phyloP scores from a whole-genome alignment of 1,140 invertebrate species.

The Lordiphosa stackelbergi region DNA sequence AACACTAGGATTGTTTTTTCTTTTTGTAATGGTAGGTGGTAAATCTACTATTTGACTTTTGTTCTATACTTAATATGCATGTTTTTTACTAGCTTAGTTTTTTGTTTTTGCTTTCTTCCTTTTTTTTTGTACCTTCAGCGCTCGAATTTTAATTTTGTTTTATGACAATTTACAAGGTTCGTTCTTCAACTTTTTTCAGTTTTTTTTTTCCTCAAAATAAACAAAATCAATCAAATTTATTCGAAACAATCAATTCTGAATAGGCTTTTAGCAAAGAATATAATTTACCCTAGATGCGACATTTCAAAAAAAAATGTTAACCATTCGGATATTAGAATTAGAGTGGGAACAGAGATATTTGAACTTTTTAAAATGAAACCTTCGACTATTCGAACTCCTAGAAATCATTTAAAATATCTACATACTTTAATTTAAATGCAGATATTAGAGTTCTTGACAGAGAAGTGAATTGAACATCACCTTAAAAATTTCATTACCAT shows the following conservation, averaged over 20 bases:
- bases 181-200: constrained; percentile 2
- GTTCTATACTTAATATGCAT: constrained; percentile 44
- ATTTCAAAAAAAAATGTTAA: no score
- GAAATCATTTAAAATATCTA: no score
- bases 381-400: no score
- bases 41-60: constrained; percentile 28
- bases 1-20: constrained; percentile 4
- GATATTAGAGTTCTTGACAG: no score
- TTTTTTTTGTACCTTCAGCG: constrained; percentile 75
- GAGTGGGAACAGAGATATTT: no score
- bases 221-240: constrained; percentile 20
- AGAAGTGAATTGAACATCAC: no score
- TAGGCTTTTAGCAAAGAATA: no score
- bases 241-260: constrained; percentile 38
- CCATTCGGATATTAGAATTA: no score
- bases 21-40: constrained; percentile 2
- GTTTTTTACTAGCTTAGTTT: constrained; percentile 40
- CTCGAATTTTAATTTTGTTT: constrained; percentile 67
- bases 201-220: not conserved
- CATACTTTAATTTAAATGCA: no score
- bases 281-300: no score
- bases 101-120: constrained; percentile 22
- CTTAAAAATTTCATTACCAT: no score
- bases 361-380: no score
- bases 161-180: constrained; percentile 54